Percentiles rank a stretch among this genome's conserved stretches.
Evolutionary conservation across 92 coral and sea anemone species (phyloP).

Genomic region (Porites rus): DNA sequence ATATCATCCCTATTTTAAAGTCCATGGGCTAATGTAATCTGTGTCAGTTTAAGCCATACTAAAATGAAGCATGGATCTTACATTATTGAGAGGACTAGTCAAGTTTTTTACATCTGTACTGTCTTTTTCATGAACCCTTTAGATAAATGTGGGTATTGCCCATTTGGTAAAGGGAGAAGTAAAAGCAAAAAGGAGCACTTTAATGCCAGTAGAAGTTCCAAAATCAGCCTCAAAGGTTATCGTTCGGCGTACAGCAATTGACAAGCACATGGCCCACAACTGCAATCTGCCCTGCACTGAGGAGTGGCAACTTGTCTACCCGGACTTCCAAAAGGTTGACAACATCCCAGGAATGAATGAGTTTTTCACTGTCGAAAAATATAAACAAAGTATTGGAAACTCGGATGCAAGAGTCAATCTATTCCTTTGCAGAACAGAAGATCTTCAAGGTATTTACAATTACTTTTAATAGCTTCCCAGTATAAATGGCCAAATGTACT

Average conservation of each 20-base stretch:
- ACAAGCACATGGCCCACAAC: slow-evolving; percentile 39
- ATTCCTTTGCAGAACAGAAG: too few relatives aligned
- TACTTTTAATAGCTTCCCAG: too few relatives aligned
- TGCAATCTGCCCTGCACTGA: background rate
- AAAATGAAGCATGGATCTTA: too few relatives aligned
- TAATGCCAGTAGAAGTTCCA: slow-evolving; percentile 9
- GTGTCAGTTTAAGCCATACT: too few relatives aligned
- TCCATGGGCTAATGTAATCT: too few relatives aligned
- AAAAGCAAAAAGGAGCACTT: background rate
- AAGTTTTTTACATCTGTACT: too few relatives aligned
- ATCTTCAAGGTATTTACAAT: too few relatives aligned
- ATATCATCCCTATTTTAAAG: too few relatives aligned
- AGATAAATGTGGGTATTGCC: slow-evolving; percentile 16
- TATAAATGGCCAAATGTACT: too few relatives aligned
- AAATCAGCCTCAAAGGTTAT: slow-evolving; percentile 14
- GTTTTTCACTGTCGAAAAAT: slow-evolving; percentile 28
- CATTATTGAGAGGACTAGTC: too few relatives aligned
- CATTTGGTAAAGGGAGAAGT: slow-evolving; percentile 3
- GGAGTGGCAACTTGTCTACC: slow-evolving; percentile 34
- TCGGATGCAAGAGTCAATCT: too few relatives aligned
- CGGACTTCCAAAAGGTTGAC: slow-evolving; percentile 13
- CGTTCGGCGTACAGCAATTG: background rate
- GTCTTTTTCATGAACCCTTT: background rate
- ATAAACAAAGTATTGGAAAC: slow-evolving; percentile 27
- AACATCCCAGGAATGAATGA: slow-evolving; percentile 26